Evolutionary conservation across 2,888 invertebrate genomes (phyloP).

Genomic region (Ctena decussata): DNA sequence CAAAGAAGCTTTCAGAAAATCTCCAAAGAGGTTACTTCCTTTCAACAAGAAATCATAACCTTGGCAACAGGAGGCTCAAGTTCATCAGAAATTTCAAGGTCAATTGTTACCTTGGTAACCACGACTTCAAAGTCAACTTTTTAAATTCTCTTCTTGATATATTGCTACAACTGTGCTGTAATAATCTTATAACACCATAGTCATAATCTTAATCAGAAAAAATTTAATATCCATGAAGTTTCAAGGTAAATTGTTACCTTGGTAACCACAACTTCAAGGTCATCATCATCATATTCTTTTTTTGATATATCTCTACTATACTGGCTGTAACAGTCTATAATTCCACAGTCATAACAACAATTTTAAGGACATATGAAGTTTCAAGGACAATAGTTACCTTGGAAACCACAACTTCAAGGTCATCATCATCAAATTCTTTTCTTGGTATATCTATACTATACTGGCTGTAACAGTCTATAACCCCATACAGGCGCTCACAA

Average conservation of each 20-base stretch:
- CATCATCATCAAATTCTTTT: constrained; percentile 63
- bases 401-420: constrained; percentile 59
- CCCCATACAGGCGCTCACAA: constrained; percentile 81
- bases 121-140: constrained; percentile 57
- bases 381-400: constrained; percentile 45
- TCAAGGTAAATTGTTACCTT: too few species aligned
- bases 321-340: too few species aligned
- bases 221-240: too few species aligned
- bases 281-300: constrained; percentile 62
- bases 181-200: too few species aligned
- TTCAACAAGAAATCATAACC: too few species aligned
- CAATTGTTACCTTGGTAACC: constrained; percentile 64
- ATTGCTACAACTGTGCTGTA: too few species aligned
- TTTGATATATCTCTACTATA: constrained; percentile 15
- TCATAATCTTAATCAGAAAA: constrained; percentile 40
- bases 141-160: constrained; percentile 65
- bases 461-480: constrained; percentile 72
- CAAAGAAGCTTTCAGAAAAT: too few species aligned
- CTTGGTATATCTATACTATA: constrained; percentile 71
- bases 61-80: too few species aligned
- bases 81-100: too few species aligned
- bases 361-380: constrained; percentile 54
- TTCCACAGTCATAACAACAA: constrained; percentile 26
- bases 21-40: too few species aligned
- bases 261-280: constrained; percentile 59